A percentile compares a stretch with the other conserved stretches of the same genome.
These are phyloP conservation scores for Karalla daura DNA, from an alignment of 2,797 vertebrate species.

Conservation along the genomic window DNA sequence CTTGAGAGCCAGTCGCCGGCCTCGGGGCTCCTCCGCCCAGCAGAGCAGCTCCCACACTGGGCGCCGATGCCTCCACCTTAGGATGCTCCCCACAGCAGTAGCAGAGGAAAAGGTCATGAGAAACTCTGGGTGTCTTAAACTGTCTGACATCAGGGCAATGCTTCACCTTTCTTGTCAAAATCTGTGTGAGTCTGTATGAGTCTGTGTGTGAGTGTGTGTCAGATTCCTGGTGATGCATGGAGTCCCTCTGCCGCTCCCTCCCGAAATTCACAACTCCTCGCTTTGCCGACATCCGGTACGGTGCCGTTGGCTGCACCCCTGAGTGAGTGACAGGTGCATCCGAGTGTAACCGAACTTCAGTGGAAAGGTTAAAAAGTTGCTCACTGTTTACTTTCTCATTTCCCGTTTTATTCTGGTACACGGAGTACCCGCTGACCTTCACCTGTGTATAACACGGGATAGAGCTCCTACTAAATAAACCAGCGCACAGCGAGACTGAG, in stretches of 20 bases:
- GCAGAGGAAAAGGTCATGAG: neutral
- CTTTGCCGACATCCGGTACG: neutral
- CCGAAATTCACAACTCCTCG: neutral
- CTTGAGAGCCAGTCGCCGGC: neutral
- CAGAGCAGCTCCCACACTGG: neutral
- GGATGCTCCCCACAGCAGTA: neutral
- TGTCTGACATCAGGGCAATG: neutral
- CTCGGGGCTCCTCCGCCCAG: neutral
- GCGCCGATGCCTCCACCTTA: neutral
- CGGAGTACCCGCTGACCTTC: neutral
- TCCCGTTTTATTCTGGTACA: neutral
- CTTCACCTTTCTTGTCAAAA: neutral
- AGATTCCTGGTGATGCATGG: neutral
- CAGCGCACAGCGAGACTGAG: neutral
- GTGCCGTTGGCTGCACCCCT: neutral
- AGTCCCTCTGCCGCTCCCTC: neutral
- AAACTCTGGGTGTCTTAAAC: neutral
- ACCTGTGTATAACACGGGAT: neutral
- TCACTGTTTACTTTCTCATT: neutral
- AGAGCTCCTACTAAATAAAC: neutral
- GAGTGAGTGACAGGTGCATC: neutral
- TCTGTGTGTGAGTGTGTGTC: neutral
- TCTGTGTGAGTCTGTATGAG: neutral
- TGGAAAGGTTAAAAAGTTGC: neutral
- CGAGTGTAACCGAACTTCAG: neutral